Percentiles rank a stretch among this genome's conserved stretches.
These are phyloP conservation scores for Cranoglanis bouderius DNA, from an alignment of 2,113 vertebrate genomes.

Conservation along the genomic window DNA sequence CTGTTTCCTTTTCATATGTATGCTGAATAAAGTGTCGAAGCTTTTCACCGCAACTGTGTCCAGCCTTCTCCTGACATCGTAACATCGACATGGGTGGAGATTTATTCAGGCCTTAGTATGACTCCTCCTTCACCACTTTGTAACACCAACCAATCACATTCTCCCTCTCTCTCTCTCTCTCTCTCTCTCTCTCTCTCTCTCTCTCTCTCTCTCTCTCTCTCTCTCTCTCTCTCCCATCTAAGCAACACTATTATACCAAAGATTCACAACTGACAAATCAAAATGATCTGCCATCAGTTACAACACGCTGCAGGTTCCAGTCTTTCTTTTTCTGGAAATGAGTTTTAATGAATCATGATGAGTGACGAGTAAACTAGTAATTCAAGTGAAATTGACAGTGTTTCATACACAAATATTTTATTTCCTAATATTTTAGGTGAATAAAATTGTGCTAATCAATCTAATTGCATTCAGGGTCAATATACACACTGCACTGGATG, in stretches of 20 bases:
- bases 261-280: not conserved
- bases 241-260: not conserved
- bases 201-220: not conserved
- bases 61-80: too few species aligned
- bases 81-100: not conserved
- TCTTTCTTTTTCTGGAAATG: not conserved
- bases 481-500: not conserved
- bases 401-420: not conserved
- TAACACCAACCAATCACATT: not conserved
- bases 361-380: not conserved
- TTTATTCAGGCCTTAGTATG: not conserved
- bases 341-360: not conserved
- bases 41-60: too few species aligned
- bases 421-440: not conserved
- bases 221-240: not conserved
- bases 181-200: constrained; percentile 2
- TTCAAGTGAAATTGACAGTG: not conserved
- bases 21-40: too few species aligned
- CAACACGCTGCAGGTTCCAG: not conserved
- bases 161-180: not conserved
- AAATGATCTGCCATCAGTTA: not conserved
- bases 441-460: not conserved
- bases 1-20: too few species aligned
- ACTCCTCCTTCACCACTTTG: not conserved
- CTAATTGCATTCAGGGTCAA: not conserved